These are phyloP conservation scores for Caenorhabditis sp. DNA, from an alignment of 2,888 invertebrate genomes.

Conservation along the genomic window DNA sequence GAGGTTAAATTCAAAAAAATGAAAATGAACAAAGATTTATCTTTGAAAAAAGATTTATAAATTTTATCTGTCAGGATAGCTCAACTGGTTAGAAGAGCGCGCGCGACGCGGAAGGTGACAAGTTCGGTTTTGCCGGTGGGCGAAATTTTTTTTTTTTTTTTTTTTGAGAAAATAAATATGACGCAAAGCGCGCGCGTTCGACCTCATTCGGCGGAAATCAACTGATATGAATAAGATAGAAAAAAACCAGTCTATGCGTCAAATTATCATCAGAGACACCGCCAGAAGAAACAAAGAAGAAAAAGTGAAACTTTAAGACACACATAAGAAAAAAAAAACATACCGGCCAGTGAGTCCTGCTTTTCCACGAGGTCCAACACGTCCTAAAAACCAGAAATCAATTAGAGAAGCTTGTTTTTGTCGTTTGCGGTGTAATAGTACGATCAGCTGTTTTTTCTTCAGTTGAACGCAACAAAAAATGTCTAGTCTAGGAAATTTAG, in stretches of 20 bases:
- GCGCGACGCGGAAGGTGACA: too few relatives aligned
- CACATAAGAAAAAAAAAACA: background rate
- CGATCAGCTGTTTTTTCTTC: background rate
- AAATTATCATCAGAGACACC: background rate
- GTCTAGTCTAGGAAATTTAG: background rate
- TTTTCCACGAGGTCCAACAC: slow-evolving; percentile 47
- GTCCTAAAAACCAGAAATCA: slow-evolving; percentile 10
- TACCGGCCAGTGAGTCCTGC: slow-evolving; percentile 48
- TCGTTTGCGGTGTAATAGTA: background rate
- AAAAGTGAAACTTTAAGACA: background rate
- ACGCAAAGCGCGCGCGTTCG: background rate
- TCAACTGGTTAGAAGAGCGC: too few relatives aligned
- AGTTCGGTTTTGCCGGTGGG: too few relatives aligned
- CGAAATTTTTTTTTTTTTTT: background rate
- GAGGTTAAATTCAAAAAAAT: background rate
- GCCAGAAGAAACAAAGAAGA: background rate
- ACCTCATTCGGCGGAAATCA: background rate
- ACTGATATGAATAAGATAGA: background rate
- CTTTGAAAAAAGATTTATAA: too few relatives aligned
- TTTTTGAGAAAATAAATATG: slow-evolving; percentile 1
- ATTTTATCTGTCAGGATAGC: too few relatives aligned
- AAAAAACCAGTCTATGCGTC: background rate
- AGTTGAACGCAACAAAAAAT: background rate
- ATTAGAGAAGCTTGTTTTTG: background rate
- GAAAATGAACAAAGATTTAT: too few relatives aligned